Evolutionary conservation across 92 coral and sea anemone genomes (phyloP), one percentile per base, ranked within the genome.

Genomic region (Palythoa grandiflora): DNA sequence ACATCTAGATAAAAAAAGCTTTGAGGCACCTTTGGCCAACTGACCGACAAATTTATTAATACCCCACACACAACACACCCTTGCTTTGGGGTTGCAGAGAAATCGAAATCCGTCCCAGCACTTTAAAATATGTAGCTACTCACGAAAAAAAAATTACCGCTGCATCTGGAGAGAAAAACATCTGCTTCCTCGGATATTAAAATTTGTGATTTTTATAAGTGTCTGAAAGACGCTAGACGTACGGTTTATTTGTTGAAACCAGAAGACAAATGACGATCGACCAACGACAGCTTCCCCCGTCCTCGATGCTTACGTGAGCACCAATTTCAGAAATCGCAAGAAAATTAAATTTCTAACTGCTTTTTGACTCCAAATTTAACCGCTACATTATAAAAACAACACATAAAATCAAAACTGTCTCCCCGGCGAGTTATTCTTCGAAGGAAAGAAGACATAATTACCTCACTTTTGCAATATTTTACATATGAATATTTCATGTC

Each of bases 401-500:
- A 81, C 75, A 15, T 53, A 44, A 81, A 20, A 66, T 51, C 44
- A 81, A 81, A 68, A 20, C n/a, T 6, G 71, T 84, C 37, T 84
- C 39, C 59, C 57, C 12, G 47, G 38, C 6, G 44, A n/a, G 80
- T 38, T 84, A 40, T 28, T n/a, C 52, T 54, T 71, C 9, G 73
- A 76, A 20, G 40, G 73, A 80, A 65, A 75, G 92, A 89, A 84
- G 83, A 88, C 71, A 91, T 92, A 92, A 95, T 89, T 95, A 92
- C 92, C 92, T 91, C 93, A 90, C 94, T 95, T 89, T 85, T 84
- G 94, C 94, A 88, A 89, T 88, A 91, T 89, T 88, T 85, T 84
- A 84, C 79, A 83, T 53, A 95, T 95, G 98, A 95, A 95, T 95
- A 95, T 95, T 95, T 95, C 92, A 95, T 93, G 92, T 77, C 93